Percentiles rank a stretch among this genome's conserved stretches.
Evolutionary conservation across 2,797 vertebrate genomes (phyloP).

Genomic region (Coendou prehensilis): DNA sequence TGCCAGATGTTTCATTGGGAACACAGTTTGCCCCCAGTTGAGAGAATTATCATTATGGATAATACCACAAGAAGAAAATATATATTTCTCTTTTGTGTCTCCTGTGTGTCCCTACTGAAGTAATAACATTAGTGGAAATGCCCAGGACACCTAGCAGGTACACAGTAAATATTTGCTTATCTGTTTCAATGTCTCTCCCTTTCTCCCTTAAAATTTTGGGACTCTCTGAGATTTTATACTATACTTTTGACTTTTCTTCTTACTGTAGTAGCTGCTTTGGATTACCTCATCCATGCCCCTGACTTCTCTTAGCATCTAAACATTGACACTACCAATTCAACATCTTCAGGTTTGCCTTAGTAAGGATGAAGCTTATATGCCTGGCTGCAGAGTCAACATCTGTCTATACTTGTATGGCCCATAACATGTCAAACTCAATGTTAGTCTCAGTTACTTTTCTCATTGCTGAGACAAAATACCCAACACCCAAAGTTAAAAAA

Average conservation of each 20-base stretch:
- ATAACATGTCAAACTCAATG: background rate
- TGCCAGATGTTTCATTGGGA: background rate
- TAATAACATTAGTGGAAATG: slow-evolving; percentile 25
- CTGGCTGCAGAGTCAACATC: background rate
- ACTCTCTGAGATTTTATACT: background rate
- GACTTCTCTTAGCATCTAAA: background rate
- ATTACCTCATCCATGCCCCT: background rate
- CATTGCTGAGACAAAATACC: background rate
- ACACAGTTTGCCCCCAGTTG: background rate
- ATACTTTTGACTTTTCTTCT: background rate
- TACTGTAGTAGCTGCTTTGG: background rate
- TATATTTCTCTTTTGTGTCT: background rate
- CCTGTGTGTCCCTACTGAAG: background rate
- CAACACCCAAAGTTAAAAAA: background rate
- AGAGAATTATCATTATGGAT: background rate
- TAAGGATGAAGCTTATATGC: background rate
- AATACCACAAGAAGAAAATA: background rate
- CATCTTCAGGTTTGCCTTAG: slow-evolving; percentile 17
- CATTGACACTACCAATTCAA: background rate
- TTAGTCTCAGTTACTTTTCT: background rate
- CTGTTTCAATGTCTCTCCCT: background rate
- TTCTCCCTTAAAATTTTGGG: background rate
- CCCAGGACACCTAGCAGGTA: background rate
- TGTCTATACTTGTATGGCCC: background rate
- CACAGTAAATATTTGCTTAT: background rate